Evolutionary conservation across 2,113 vertebrate species (phyloP), one percentile per base, ranked within the genome.

Genomic region (Castor canadensis): DNA sequence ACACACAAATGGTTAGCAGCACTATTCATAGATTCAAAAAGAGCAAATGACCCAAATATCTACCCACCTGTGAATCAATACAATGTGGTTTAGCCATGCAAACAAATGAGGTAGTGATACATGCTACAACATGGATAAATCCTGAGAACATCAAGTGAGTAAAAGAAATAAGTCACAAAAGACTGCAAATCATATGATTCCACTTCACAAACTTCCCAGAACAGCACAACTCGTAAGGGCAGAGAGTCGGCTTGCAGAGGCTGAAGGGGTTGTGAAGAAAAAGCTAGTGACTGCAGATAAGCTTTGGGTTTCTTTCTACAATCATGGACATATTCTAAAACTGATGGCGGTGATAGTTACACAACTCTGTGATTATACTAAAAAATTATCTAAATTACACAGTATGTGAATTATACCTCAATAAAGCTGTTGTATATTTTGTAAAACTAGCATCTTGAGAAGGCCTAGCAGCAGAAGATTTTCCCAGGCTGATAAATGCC

Each of bases 301-400:
- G 15, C 38, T 58, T 69, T 26, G 4, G 5, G 1, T 60, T 89
- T 87, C 69, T 90, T 94, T 67, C 43, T 43, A 22, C 30, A 9
- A 9, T 77, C 24, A 92, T 54, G 76, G 75, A 84, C 81, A 73
- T 86, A 13, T 96, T 88, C 81, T 52, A 92, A 81, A 75, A 20
- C 60, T 49, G 54, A 75, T 13, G 94, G 24, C 64, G 19, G 47
- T 60, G 40, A 75, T 69, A 52, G 22, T 66, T 47, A 19, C 22
- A 64, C 32, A 62, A 26, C 13, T 76, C 49, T 49, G 40, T 73
- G 66, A 86, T 56, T 47, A 77, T n/a, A 87, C 35, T 80, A 24
- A 86, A 89, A 83, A 49, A 72, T 38, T 92, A 45, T 5, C 24
- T 77, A 19, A 67, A 81, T 35, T 96, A 7, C 75, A 40, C 20